Evolutionary conservation across 2,888 invertebrate species (phyloP).

Genomic region (Liodrosophila aerea): DNA sequence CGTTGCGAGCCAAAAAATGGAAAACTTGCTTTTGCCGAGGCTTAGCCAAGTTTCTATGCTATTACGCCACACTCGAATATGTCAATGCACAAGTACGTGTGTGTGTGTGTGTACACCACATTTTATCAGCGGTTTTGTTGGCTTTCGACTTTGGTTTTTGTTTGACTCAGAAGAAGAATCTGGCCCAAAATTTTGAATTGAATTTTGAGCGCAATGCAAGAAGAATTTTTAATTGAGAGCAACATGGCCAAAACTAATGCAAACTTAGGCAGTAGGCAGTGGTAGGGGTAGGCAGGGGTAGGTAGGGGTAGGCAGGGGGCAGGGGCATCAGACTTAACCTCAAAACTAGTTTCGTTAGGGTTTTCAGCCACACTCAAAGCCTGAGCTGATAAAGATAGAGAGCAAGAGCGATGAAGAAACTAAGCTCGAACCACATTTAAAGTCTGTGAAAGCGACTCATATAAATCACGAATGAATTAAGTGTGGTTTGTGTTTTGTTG

Average conservation of each 20-base stretch:
- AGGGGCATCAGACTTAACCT: constrained; percentile 24
- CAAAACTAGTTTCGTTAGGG: constrained; percentile 67
- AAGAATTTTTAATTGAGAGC: constrained; percentile 72
- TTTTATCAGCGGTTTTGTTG: constrained; percentile 69
- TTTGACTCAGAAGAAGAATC: constrained; percentile 40
- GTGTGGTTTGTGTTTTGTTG: constrained; percentile 50
- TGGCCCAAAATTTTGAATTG: constrained; percentile 64
- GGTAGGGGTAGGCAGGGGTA: neutral
- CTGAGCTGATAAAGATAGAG: too few species aligned
- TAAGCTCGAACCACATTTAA: constrained; percentile 58
- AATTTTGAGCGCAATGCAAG: constrained; percentile 69
- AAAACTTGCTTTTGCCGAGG: constrained; percentile 63
- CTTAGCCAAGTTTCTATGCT: constrained; percentile 53
- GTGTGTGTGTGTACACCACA: constrained; percentile 26
- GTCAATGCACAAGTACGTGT: constrained; percentile 7
- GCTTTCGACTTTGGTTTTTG: constrained; percentile 50
- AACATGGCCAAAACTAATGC: constrained; percentile 41
- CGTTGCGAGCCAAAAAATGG: constrained; percentile 62
- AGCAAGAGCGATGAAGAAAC: neutral
- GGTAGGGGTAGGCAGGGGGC: constrained; percentile 14
- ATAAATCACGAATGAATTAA: constrained; percentile 80
- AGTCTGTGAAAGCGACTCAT: constrained; percentile 67
- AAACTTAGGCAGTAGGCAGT: constrained; percentile 50
- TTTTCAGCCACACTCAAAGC: constrained; percentile 7
- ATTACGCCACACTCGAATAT: constrained; percentile 29